Evolutionary conservation across 2,888 invertebrate species (phyloP).

Genomic region (Ptycholaimellus sp.): DNA sequence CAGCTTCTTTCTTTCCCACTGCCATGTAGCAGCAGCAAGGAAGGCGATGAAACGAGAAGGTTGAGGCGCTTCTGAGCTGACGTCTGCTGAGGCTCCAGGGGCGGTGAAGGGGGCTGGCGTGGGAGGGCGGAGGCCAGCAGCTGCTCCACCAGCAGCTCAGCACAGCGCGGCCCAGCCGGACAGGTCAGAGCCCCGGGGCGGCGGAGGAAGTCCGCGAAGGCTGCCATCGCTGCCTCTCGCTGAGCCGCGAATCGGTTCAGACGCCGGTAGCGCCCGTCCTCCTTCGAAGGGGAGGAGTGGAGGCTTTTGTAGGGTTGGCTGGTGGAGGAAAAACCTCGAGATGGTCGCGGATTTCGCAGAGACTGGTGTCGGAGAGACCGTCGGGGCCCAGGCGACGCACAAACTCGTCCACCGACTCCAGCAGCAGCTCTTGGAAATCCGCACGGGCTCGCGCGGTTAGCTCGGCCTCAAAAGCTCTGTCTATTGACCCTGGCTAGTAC

Average conservation of each 20-base stretch:
- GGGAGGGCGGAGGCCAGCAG: neutral
- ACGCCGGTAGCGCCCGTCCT: slow-evolving; percentile 78
- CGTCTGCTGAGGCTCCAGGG: too few species aligned
- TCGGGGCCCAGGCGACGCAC: neutral
- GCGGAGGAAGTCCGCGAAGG: slow-evolving; percentile 81
- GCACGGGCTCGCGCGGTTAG: slow-evolving; percentile 1
- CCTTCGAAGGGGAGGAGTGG: too few species aligned
- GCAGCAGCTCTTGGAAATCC: slow-evolving; percentile 45
- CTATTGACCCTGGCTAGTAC: neutral
- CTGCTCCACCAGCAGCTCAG: slow-evolving; percentile 4
- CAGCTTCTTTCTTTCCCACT: too few species aligned
- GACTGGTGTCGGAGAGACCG: slow-evolving; percentile 40
- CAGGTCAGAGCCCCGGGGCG: slow-evolving; percentile 81
- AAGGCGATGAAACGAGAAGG: too few species aligned
- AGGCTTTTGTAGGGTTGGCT: neutral
- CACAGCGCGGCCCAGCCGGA: slow-evolving; percentile 34
- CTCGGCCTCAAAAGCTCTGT: slow-evolving; percentile 1
- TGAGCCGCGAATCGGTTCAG: slow-evolving; percentile 77
- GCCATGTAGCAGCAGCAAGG: too few species aligned
- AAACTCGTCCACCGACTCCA: slow-evolving; percentile 55
- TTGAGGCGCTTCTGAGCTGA: too few species aligned
- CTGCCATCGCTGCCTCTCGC: slow-evolving; percentile 68
- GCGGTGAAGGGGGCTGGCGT: too few species aligned
- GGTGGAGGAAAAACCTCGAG: slow-evolving; percentile 40
- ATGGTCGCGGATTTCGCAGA: slow-evolving; percentile 69